Conservation (phyloP, 2,113 vertebrate genomes). For the Eublepharis macularius region DNA sequence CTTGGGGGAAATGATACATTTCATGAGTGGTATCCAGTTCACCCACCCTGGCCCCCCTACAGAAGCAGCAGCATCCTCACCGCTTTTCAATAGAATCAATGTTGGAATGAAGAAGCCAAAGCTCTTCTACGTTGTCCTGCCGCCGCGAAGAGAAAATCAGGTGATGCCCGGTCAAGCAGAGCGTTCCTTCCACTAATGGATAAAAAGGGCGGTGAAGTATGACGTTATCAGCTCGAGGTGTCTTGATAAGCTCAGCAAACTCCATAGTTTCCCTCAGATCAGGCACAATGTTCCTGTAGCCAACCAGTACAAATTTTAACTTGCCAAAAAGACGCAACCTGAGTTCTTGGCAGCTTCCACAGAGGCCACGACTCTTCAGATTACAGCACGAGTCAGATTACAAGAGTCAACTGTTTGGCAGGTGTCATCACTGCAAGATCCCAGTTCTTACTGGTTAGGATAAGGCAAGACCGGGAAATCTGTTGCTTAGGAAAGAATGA, state of each 20-base stretch:
- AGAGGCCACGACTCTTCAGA: neutral
- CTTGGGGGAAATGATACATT: neutral
- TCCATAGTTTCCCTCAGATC: slow-evolving; percentile 79
- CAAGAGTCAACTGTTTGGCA: neutral
- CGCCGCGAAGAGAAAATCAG: slow-evolving; percentile 94
- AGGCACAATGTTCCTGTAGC: neutral
- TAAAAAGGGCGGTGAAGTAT: slow-evolving; percentile 89
- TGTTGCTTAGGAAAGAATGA: neutral
- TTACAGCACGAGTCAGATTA: neutral
- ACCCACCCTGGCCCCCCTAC: neutral
- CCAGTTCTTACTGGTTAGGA: neutral
- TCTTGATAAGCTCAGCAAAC: slow-evolving; percentile 97
- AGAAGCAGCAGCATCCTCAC: slow-evolving; percentile 64
- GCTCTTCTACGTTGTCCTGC: slow-evolving; percentile 90
- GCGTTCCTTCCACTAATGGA: slow-evolving; percentile 88
- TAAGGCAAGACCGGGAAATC: neutral
- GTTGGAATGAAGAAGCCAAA: slow-evolving; percentile 96
- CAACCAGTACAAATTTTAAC: neutral
- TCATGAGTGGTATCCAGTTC: neutral
- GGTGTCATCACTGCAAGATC: neutral
- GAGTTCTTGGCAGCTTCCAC: neutral
- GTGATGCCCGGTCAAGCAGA: slow-evolving; percentile 95
- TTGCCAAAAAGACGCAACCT: neutral
- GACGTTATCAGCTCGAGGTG: slow-evolving; percentile 91
- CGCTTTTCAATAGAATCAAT: slow-evolving; percentile 94